These are phyloP conservation scores for Sceloporus undulatus DNA, from an alignment of 2,113 vertebrate species.

Conservation along the genomic window DNA sequence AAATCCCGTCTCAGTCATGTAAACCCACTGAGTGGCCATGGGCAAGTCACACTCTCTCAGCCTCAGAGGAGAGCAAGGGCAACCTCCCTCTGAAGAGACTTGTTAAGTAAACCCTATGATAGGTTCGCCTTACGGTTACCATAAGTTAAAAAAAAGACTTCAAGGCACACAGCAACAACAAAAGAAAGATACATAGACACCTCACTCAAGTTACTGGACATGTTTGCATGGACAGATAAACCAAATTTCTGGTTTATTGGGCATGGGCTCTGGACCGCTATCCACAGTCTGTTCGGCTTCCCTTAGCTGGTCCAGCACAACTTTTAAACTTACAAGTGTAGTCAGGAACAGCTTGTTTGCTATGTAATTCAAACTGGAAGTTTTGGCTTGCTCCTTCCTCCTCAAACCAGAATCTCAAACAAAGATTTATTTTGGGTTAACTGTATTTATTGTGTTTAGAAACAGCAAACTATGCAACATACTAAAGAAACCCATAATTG, in stretches of 20 bases:
- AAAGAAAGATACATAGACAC: too few species aligned
- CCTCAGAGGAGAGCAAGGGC: too few species aligned
- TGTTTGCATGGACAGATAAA: neutral
- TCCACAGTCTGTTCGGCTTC: neutral
- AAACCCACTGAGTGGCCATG: too few species aligned
- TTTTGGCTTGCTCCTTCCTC: neutral
- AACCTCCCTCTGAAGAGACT: too few species aligned
- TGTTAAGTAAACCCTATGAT: too few species aligned
- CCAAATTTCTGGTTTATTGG: neutral
- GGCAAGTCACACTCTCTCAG: too few species aligned
- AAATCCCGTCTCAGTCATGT: too few species aligned
- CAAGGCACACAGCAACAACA: too few species aligned
- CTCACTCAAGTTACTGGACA: too few species aligned
- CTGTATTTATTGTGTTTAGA: neutral
- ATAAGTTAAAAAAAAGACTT: too few species aligned
- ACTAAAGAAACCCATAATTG: neutral
- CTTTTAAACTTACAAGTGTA: too few species aligned
- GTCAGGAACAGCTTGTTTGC: neutral
- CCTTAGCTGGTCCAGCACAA: neutral
- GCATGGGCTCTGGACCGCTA: neutral
- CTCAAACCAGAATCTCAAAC: neutral
- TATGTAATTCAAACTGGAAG: neutral
- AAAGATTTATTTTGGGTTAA: neutral
- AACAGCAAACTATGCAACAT: neutral
- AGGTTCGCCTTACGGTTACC: too few species aligned